These are phyloP conservation scores for Dascyllus trimaculatus DNA, from an alignment of 2,113 vertebrate species.

Conservation along the genomic window DNA sequence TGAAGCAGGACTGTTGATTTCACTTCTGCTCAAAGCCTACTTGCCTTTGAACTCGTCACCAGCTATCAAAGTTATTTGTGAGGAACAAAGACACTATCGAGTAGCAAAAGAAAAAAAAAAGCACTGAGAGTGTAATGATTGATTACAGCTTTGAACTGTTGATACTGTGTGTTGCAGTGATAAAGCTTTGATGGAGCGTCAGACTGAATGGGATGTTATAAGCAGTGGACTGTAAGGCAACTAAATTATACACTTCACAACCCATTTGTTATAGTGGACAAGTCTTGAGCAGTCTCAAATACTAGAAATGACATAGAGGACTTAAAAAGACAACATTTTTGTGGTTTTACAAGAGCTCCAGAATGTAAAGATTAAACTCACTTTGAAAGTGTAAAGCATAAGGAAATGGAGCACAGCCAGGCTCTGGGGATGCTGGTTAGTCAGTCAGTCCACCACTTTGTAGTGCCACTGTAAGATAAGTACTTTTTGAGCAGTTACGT, in stretches of 20 bases:
- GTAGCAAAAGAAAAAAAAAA: not conserved
- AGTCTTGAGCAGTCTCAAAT: conserved; percentile 18
- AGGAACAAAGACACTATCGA: conserved; percentile 23
- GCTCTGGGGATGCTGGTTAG: not conserved
- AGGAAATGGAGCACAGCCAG: too few species aligned
- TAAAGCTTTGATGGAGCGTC: conserved; percentile 52
- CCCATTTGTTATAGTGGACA: conserved; percentile 25
- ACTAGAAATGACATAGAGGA: conserved; percentile 10
- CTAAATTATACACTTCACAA: conserved; percentile 60
- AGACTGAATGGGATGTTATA: conserved; percentile 41
- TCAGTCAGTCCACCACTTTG: not conserved
- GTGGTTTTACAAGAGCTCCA: not conserved
- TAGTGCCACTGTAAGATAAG: not conserved
- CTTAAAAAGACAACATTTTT: conserved; percentile 10
- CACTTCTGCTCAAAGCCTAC: conserved; percentile 5
- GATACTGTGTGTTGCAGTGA: conserved; percentile 25
- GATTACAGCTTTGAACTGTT: conserved; percentile 49
- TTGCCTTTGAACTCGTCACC: conserved; percentile 13
- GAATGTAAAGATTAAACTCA: not conserved
- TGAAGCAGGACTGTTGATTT: conserved; percentile 4
- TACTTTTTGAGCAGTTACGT: too few species aligned
- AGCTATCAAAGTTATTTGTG: conserved; percentile 15
- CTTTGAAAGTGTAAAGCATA: not conserved
- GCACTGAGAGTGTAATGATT: conserved; percentile 26
- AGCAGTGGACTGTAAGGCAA: conserved; percentile 46